Percentiles rank a stretch among this genome's conserved stretches.
Evolutionary conservation across 2,113 vertebrate species (phyloP).

Genomic region (Prionailurus bengalensis): DNA sequence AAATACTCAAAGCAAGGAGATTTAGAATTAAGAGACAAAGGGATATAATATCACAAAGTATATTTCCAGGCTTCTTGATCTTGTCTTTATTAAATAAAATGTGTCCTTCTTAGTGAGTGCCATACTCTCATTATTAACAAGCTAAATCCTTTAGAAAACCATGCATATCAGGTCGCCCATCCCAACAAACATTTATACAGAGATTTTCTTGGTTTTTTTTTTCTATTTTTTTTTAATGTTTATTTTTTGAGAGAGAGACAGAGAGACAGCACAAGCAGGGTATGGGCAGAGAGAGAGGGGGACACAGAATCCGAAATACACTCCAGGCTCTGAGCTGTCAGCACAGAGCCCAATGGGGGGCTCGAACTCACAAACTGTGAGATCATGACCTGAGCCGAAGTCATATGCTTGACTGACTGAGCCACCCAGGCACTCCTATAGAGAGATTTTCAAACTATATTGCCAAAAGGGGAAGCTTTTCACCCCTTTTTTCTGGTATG

Average conservation of each 20-base stretch:
- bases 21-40: background rate
- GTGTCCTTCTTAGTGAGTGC: background rate
- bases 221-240: too few relatives aligned
- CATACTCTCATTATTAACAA: background rate
- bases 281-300: too few relatives aligned
- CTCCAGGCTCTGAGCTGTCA: too few relatives aligned
- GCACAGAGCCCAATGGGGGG: too few relatives aligned
- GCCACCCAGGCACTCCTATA: background rate
- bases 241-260: too few relatives aligned
- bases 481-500: background rate
- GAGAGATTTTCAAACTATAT: background rate
- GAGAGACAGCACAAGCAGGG: too few relatives aligned
- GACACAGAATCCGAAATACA: too few relatives aligned
- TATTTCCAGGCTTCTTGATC: background rate
- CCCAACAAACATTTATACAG: background rate
- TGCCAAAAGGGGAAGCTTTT: background rate
- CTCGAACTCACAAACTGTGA: too few relatives aligned
- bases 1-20: slow-evolving; percentile 6
- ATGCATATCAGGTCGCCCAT: background rate
- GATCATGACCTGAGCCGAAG: too few relatives aligned
- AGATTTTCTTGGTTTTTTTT: background rate
- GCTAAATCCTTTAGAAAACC: background rate
- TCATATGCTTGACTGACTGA: too few relatives aligned
- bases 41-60: background rate
- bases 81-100: background rate